phyloP scores from a whole-genome alignment of 1,140 invertebrate species.

The Bursaphelenchus mucronatus region DNA sequence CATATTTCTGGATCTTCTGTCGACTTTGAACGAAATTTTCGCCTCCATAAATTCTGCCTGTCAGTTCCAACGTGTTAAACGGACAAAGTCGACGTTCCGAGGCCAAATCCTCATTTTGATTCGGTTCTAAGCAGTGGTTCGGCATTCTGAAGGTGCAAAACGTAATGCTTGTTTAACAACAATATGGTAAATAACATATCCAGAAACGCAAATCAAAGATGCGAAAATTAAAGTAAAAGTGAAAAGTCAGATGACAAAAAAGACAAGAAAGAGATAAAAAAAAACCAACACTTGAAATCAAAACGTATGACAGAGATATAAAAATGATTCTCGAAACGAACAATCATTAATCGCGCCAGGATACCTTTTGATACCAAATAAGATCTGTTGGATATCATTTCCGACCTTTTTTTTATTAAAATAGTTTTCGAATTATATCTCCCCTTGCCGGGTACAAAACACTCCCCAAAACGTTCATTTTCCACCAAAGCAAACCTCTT shows the following conservation, averaged over 20 bases:
- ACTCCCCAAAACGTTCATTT: no score
- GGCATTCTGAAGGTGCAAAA: conserved; percentile 5
- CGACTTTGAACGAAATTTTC: conserved; percentile 20
- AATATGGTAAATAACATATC: neutral
- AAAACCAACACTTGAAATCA: neutral
- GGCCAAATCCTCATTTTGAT: conserved; percentile 39
- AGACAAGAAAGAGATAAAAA: neutral
- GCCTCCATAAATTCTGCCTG: conserved; percentile 73
- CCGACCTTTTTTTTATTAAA: no score
- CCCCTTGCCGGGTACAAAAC: no score
- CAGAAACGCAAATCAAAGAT: neutral
- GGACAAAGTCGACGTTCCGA: conserved; percentile 14
- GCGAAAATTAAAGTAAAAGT: conserved; percentile 1
- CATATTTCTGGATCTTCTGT: conserved; percentile 25
- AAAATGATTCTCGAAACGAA: no score
- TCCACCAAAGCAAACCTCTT: no score
- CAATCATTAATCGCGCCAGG: no score
- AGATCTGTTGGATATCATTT: no score
- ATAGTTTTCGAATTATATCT: no score
- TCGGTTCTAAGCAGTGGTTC: conserved; percentile 28
- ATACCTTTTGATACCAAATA: no score
- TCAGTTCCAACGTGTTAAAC: conserved; percentile 69
- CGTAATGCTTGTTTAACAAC: neutral
- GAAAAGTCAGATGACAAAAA: neutral
- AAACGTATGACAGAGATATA: no score